A percentile compares a stretch with the other conserved stretches of the same genome.
These are phyloP conservation scores for Drosophila pseudoananassae DNA, from an alignment of 1,140 invertebrate genomes.

Conservation along the genomic window DNA sequence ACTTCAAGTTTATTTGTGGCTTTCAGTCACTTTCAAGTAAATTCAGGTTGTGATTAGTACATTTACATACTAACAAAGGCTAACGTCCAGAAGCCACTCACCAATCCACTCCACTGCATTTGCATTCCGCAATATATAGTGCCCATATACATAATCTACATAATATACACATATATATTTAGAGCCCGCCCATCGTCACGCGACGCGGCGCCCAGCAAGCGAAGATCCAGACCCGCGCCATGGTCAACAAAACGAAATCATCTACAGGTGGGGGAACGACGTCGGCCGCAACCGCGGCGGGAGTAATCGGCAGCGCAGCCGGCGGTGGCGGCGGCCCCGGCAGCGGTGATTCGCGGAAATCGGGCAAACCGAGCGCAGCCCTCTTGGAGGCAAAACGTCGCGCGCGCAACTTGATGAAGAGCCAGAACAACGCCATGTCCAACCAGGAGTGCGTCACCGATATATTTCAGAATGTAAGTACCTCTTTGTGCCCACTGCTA, in stretches of 20 bases:
- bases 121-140: neutral
- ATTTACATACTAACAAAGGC: no score
- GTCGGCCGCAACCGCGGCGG: constrained; percentile 39
- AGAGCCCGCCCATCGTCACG: constrained; percentile 85
- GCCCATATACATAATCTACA: neutral
- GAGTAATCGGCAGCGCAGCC: constrained; percentile 37
- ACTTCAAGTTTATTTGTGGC: neutral
- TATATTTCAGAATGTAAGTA: constrained; percentile 86
- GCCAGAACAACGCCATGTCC: constrained; percentile 77
- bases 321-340: constrained; percentile 7
- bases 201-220: constrained; percentile 86
- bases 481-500: no score
- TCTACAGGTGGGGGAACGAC: constrained; percentile 10
- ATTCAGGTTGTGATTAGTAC: neutral
- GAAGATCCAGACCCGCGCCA: constrained; percentile 87
- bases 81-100: neutral
- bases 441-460: constrained; percentile 84
- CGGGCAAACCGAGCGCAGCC: constrained; percentile 85
- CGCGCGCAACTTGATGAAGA: constrained; percentile 85
- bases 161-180: neutral
- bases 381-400: constrained; percentile 86
- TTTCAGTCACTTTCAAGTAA: neutral
- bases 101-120: constrained; percentile 1
- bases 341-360: constrained; percentile 20
- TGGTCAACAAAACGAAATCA: constrained; percentile 84